These are phyloP conservation scores for Manis pentadactyla DNA, from an alignment of 2,797 vertebrate species.

Conservation along the genomic window DNA sequence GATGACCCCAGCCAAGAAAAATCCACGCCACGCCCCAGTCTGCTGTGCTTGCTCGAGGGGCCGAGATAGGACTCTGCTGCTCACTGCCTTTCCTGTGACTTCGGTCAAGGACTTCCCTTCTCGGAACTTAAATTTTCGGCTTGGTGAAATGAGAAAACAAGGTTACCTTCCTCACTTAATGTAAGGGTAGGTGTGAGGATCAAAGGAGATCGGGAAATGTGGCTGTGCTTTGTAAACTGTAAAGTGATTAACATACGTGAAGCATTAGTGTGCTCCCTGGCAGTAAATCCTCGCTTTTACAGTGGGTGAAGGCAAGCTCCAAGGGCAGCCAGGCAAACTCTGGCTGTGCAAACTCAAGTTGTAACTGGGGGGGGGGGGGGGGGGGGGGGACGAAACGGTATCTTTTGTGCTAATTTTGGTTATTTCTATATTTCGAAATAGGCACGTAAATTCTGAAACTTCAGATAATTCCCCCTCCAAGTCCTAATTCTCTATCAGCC, in stretches of 20 bases:
- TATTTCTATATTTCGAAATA: slow-evolving; percentile 79
- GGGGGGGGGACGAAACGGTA: neutral
- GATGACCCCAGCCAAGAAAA: slow-evolving; percentile 66
- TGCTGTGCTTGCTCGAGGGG: neutral
- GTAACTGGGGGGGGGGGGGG: neutral
- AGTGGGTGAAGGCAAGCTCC: slow-evolving; percentile 24
- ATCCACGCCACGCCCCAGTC: neutral
- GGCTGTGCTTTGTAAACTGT: slow-evolving; percentile 27
- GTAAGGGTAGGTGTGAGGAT: slow-evolving; percentile 17
- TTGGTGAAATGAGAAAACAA: neutral
- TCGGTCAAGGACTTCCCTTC: neutral
- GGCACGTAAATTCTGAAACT: slow-evolving; percentile 42
- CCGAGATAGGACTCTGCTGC: neutral
- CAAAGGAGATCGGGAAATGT: slow-evolving; percentile 39
- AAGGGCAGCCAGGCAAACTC: neutral
- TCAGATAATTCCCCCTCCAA: slow-evolving; percentile 49
- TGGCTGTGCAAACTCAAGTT: slow-evolving; percentile 51
- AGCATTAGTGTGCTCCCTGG: slow-evolving; percentile 63
- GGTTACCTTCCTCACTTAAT: neutral
- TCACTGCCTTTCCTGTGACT: slow-evolving; percentile 6
- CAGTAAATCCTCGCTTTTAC: slow-evolving; percentile 67
- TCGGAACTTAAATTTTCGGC: neutral
- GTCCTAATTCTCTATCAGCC: slow-evolving; percentile 56
- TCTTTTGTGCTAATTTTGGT: slow-evolving; percentile 55
- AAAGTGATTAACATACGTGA: slow-evolving; percentile 57